Base-by-base conservation (phyloP, 1,140 invertebrate genomes). In the Saccostrea glomerata region DNA sequence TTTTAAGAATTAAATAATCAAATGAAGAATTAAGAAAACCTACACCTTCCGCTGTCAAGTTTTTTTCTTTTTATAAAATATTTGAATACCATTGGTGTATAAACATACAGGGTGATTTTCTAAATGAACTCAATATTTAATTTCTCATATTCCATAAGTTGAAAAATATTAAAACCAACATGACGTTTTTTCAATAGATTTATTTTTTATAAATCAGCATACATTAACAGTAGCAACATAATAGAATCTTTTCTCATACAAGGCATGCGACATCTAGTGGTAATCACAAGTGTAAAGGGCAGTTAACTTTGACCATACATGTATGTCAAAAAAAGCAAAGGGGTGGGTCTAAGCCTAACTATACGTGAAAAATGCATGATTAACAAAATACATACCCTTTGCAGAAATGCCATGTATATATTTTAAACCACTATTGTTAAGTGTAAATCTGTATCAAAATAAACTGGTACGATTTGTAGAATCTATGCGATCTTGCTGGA, bases 191-290 rank as follows among this genome's bases (percentile, higher is more conserved):
- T 77, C 70, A 25, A 30, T 77, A 77, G 70, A 40, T 77, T 77
- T 77, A 77, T 77, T 77, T n/a, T 77, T 77, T 77, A 77, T 77
- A 77, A 77, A 30, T 77, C 70, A 77, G 70, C 70, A 30, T 77
- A 77, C 70, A 77, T 30, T 77, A 77, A 77, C 70, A 77, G 23
- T 77, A 77, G 70, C 70, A 77, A 66, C 60, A 66, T 66, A 66
- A 36, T 77, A 77, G 70, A 77, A 77, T 13, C 25, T 30, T 36
- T 36, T 77, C 30, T 77, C 70, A 77, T 77, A 77, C 30, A 77
- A 30, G 30, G 11, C 70, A 77, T 77, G 70, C 70, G 25, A 77
- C 70, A 77, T 77, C 70, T 77, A 77, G 70, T 77, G 70, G 23
- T 77, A 36, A 36, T 36, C 30, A 36, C 36, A 77, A 77, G 70